Percentiles rank a stretch among this genome's conserved stretches.
phyloP scores from a whole-genome alignment of 2,888 invertebrate species.

The Eupithecia inturbata region DNA sequence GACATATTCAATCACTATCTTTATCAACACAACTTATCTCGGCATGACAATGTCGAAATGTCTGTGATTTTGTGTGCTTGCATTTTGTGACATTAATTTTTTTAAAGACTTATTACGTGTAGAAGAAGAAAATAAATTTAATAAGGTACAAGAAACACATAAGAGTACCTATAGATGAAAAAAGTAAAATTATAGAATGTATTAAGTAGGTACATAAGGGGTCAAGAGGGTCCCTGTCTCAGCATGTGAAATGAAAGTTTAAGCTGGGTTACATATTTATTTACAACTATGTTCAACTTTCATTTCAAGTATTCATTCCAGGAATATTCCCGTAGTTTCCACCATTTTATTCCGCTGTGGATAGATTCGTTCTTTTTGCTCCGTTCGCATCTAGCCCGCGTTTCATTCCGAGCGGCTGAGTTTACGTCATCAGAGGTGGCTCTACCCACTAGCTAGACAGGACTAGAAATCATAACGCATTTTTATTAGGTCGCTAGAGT shows the following conservation, averaged over 20 bases:
- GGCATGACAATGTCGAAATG: background rate
- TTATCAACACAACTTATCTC: background rate
- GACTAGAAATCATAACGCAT: background rate
- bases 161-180: too few species aligned
- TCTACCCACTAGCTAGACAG: background rate
- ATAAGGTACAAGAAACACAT: too few species aligned
- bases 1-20: background rate
- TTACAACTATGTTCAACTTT: background rate
- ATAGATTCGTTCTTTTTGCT: slow-evolving; percentile 18
- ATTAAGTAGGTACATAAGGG: too few species aligned
- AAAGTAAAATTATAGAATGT: too few species aligned
- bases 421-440: slow-evolving; percentile 13
- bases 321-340: slow-evolving; percentile 6
- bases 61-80: too few species aligned
- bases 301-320: background rate
- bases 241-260: background rate
- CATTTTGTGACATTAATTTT: background rate
- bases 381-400: slow-evolving; percentile 13
- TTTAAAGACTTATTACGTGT: background rate
- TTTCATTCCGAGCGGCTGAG: slow-evolving; percentile 21
- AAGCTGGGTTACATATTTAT: background rate
- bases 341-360: background rate
- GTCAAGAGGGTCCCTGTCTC: too few species aligned
- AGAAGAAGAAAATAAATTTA: too few species aligned
- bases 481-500: background rate